A percentile compares a stretch with the other conserved stretches of the same genome.
Conservation (phyloP, 2,797 vertebrate genomes). For the Phrynocephalus guinanensis region DNA sequence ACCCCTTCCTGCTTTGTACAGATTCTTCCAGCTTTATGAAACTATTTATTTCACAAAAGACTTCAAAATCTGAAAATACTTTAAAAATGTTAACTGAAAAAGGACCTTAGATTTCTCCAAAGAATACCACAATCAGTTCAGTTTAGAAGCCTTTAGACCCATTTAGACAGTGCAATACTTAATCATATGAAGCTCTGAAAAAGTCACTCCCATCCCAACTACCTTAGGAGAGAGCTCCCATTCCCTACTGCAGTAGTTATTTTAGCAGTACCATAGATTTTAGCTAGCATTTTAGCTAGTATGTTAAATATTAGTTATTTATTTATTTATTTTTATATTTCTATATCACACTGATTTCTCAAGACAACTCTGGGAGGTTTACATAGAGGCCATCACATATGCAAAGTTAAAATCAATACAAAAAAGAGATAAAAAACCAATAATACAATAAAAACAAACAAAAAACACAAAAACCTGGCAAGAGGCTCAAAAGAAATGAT, state of each 20-base stretch:
- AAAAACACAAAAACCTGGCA: too few relatives aligned
- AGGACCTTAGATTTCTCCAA: not conserved
- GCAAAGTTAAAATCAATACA: too few relatives aligned
- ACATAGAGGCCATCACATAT: too few relatives aligned
- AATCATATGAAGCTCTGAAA: not conserved
- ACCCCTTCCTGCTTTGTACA: not conserved
- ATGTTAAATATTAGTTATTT: too few relatives aligned
- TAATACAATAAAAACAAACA: too few relatives aligned
- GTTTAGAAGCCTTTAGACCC: not conserved
- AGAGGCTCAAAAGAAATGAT: too few relatives aligned
- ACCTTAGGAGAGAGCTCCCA: not conserved
- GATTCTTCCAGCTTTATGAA: slow-evolving; percentile 5
- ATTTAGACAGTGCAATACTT: not conserved
- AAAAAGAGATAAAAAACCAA: too few relatives aligned
- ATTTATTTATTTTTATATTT: too few relatives aligned
- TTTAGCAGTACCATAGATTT: not conserved
- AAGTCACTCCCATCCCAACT: not conserved
- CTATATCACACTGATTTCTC: too few relatives aligned
- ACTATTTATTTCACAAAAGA: slow-evolving; percentile 2
- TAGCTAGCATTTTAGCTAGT: not conserved
- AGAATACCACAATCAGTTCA: not conserved
- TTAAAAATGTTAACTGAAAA: not conserved
- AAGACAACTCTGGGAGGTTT: too few relatives aligned
- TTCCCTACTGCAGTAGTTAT: not conserved
- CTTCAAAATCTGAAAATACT: not conserved